Base-by-base conservation (phyloP, 2,797 vertebrate genomes). In the Parauchenoglanis punctatus region DNA sequence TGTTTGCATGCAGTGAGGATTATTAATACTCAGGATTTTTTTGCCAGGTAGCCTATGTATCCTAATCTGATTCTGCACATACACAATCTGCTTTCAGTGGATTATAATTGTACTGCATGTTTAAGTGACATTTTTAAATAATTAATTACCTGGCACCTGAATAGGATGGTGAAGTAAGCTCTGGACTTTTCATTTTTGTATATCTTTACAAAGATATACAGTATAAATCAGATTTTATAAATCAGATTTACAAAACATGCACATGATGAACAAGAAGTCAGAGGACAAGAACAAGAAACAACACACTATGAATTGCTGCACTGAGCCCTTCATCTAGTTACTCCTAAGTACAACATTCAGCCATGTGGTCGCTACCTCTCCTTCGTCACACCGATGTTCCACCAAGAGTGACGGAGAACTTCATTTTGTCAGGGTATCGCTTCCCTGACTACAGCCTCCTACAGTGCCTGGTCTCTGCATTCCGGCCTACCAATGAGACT, bases 401-500 rank as follows among this genome's bases (percentile, higher is more conserved):
- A 0, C 89, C 91, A 0, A 93, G 95, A 58, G 95, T 96, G 88
- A 94, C 93, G 0, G 96, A 97, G 31, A 96, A 92, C 94, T 97
- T 96, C 89, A 97, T 97, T 90, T 93, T 97, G 83, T 96, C 93
- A 0, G 96, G 96, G 2, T 97, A 97, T 92, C 96, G 96, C 20
- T 95, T 95, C 89, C 96, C 96, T 0, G 95, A 96, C 91, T 96
- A 95, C 94, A 95, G 94, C 90, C 90, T 96, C 25, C 83, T 85
- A 35, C 95, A 97, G 31, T 97, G 96, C 91, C 89, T 97, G 15
- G 87, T 90, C 11, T 97, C 96, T 0, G 96, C 96, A 0, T 96
- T 97, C 93, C 93, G 94, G 56, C 95, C 96, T n/a, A 96, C 96
- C 83, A 97, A 97, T 3, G 96, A 97, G 87, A 97, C 96, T 0